Base-by-base conservation (phyloP, 2,888 invertebrate species). In the Orthosia incerta region DNA sequence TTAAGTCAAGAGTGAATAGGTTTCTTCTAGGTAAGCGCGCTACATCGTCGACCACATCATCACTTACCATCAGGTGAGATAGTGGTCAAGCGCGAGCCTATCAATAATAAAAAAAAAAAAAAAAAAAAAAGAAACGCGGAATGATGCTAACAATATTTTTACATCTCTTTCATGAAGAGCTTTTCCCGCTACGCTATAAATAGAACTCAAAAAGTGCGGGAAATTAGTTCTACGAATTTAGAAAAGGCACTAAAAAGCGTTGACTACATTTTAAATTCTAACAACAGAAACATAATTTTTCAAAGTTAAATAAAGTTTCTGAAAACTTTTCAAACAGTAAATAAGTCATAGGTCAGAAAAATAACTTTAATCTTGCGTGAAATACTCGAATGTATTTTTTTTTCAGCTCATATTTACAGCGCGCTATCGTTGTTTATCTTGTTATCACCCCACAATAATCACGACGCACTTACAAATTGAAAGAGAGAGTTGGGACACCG, bases 401-500 rank as follows among this genome's bases (percentile, higher is more conserved):
- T 59, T 60, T 18, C 20, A 50, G 26, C 18, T 57, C 3, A n/a
- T 70, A 4, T 45, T 67, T 48, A 79, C 69, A 64, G 51, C 62
- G 67, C 67, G 45, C 66, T 26, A 53, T 80, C 75, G 67, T 80
- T 82, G 78, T 76, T 67, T 74, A 76, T 79, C 60, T 82, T 79
- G 81, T 84, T 86, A 79, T 85, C 87, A 82, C 78, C 83, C 88
- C 89, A 83, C 76, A 82, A 88, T 89, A 91, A 93, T 91, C 87
- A 90, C 84, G 85, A 89, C 90, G 87, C 91, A 87, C 90, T 95
- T 95, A 95, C 94, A 94, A 89, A 92, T 91, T 91, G 96, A 96
- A 96, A 95, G 95, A 94, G 96, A 96, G 95, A 96, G 96, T 95
- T 90, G 89, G 92, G 91, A 91, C 94, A 94, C 94, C 89, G 90